Evolutionary conservation across 2,888 invertebrate species (phyloP).

Genomic region (Cremastinae sp.): DNA sequence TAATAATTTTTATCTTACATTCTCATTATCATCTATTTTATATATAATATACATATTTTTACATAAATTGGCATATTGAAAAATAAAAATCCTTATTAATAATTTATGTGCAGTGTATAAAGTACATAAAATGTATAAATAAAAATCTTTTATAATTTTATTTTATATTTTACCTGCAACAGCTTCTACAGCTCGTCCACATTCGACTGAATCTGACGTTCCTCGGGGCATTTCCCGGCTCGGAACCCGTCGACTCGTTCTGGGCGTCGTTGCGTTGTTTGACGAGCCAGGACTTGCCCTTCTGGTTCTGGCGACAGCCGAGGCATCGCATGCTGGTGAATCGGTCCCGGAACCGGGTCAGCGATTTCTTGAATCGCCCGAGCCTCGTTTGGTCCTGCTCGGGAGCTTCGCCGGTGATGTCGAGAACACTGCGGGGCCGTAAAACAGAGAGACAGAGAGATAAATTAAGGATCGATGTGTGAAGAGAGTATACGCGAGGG

Average conservation of each 20-base stretch:
- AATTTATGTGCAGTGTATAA: neutral
- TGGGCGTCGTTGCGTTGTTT: slow-evolving; percentile 9
- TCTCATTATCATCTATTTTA: too few relatives aligned
- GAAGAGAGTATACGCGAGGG: slow-evolving; percentile 26
- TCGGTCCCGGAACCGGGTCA: slow-evolving; percentile 51
- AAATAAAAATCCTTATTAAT: neutral
- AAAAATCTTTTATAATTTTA: too few relatives aligned
- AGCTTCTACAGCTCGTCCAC: slow-evolving; percentile 73
- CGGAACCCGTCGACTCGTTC: neutral
- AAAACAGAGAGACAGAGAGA: slow-evolving; percentile 18
- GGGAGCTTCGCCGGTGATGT: slow-evolving; percentile 62
- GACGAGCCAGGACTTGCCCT: slow-evolving; percentile 72
- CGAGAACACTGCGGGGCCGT: slow-evolving; percentile 59
- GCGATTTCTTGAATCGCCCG: slow-evolving; percentile 55
- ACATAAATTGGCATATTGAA: too few relatives aligned
- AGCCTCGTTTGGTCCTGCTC: slow-evolving; percentile 47
- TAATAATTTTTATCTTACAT: neutral
- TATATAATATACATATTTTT: too few relatives aligned
- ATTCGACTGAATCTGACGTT: slow-evolving; percentile 22
- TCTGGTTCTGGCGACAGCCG: slow-evolving; percentile 74
- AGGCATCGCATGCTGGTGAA: slow-evolving; percentile 73
- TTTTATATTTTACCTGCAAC: slow-evolving; percentile 76
- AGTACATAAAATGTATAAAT: neutral
- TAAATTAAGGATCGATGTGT: slow-evolving; percentile 63
- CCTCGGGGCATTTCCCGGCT: slow-evolving; percentile 18